These are phyloP conservation scores for Nasonia vitripennis DNA, from an alignment of 1,140 invertebrate species.

Conservation along the genomic window DNA sequence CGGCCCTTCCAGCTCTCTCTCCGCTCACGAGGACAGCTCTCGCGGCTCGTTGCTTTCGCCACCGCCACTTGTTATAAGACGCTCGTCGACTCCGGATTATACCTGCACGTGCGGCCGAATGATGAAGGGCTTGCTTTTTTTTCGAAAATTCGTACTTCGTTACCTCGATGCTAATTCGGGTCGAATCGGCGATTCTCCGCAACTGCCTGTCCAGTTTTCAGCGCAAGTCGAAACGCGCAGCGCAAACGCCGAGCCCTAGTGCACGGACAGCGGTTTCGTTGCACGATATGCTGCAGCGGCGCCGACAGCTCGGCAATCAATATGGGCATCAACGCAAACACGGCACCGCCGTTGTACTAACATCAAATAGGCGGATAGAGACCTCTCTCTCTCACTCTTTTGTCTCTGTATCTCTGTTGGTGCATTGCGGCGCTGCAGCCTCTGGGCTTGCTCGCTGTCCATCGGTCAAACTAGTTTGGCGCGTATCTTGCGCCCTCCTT, in stretches of 20 bases:
- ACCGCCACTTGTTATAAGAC: neutral
- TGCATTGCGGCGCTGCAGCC: too few species aligned
- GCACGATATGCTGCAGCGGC: slow-evolving; percentile 24
- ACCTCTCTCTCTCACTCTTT: slow-evolving; percentile 49
- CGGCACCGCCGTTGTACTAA: slow-evolving; percentile 74
- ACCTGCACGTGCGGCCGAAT: neutral
- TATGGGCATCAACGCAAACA: slow-evolving; percentile 76
- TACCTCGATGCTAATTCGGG: neutral
- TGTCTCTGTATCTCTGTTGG: neutral
- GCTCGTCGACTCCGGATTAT: neutral
- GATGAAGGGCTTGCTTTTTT: neutral
- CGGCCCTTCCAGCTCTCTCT: neutral
- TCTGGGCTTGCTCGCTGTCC: neutral
- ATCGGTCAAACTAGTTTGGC: slow-evolving; percentile 10
- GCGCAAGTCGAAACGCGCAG: neutral
- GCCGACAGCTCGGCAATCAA: slow-evolving; percentile 75
- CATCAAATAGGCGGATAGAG: slow-evolving; percentile 76
- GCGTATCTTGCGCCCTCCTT: neutral
- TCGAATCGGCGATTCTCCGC: neutral
- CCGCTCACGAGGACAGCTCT: neutral
- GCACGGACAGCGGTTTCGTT: neutral
- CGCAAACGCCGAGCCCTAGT: neutral
- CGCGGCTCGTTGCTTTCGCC: neutral
- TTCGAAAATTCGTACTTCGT: neutral
- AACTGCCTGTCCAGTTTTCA: slow-evolving; percentile 9